Evolutionary conservation across 2,797 vertebrate genomes (phyloP).

Genomic region (Malacoctenus gilli): DNA sequence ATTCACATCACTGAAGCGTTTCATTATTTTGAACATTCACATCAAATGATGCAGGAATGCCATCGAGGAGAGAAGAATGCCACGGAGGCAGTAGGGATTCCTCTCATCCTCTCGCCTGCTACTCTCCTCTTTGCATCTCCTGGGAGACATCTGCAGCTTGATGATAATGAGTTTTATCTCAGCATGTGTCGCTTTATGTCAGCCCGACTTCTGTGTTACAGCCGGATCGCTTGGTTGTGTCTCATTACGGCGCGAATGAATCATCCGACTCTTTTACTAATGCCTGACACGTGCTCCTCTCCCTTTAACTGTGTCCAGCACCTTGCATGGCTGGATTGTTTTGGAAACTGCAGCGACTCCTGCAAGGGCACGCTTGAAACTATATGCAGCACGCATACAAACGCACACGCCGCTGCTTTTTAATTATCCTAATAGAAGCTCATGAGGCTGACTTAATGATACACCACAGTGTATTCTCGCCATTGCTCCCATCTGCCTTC

Average conservation of each 20-base stretch:
- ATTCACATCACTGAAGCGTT: slow-evolving; percentile 21
- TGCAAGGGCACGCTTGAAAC: neutral
- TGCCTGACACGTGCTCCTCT: slow-evolving; percentile 29
- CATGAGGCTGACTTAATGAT: slow-evolving; percentile 56
- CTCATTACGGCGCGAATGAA: slow-evolving; percentile 58
- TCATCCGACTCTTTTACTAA: slow-evolving; percentile 30
- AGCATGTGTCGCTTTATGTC: slow-evolving; percentile 43
- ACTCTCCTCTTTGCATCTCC: slow-evolving; percentile 35
- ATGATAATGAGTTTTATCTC: slow-evolving; percentile 69
- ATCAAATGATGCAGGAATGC: slow-evolving; percentile 47
- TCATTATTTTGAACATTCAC: slow-evolving; percentile 35
- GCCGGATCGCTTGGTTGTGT: slow-evolving; percentile 47
- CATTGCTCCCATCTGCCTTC: slow-evolving; percentile 54
- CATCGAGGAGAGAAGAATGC: slow-evolving; percentile 35
- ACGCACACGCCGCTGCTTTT: slow-evolving; percentile 23
- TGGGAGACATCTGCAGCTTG: slow-evolving; percentile 58
- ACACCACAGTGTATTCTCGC: slow-evolving; percentile 49
- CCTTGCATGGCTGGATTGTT: slow-evolving; percentile 29
- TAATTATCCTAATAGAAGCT: slow-evolving; percentile 43
- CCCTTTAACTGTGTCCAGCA: slow-evolving; percentile 27
- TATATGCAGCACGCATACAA: slow-evolving; percentile 6
- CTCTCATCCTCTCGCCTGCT: slow-evolving; percentile 56
- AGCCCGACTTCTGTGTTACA: slow-evolving; percentile 22
- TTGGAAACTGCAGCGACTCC: slow-evolving; percentile 5
- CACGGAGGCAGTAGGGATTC: slow-evolving; percentile 37